These are phyloP conservation scores for Muschampia plurimacula DNA, from an alignment of 2,888 invertebrate species.

Conservation along the genomic window DNA sequence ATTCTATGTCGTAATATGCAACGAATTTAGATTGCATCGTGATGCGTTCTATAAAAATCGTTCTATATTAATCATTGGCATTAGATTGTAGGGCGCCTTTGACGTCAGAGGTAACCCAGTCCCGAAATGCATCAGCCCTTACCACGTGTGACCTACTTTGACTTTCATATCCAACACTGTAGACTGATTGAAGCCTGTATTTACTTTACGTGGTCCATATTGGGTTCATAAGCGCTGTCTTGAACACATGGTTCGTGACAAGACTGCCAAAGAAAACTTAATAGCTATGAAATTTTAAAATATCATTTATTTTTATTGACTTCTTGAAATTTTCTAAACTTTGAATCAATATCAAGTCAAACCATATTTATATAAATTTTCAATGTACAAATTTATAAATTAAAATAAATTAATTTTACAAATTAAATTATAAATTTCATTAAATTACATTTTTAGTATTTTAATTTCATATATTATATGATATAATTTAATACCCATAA, in stretches of 20 bases:
- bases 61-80: conserved; percentile 52
- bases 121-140: conserved; percentile 64
- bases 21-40: conserved; percentile 51
- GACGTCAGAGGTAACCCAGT: conserved; percentile 74
- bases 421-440: too few relatives aligned
- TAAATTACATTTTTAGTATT: too few relatives aligned
- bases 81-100: conserved; percentile 53
- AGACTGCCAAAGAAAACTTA: background rate
- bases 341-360: too few relatives aligned
- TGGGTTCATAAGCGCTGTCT: background rate
- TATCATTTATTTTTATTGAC: conserved; percentile 1
- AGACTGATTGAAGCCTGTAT: conserved; percentile 54
- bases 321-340: background rate
- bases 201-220: conserved; percentile 5
- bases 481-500: too few relatives aligned
- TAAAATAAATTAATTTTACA: too few relatives aligned
- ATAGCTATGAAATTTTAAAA: background rate
- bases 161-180: conserved; percentile 45
- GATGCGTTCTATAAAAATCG: conserved; percentile 57
- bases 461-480: too few relatives aligned
- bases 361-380: too few relatives aligned
- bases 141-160: conserved; percentile 55
- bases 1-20: conserved; percentile 36
- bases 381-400: too few relatives aligned
- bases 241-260: background rate